phyloP scores from a whole-genome alignment of 2,888 invertebrate genomes.

The Phorcus lineatus region DNA sequence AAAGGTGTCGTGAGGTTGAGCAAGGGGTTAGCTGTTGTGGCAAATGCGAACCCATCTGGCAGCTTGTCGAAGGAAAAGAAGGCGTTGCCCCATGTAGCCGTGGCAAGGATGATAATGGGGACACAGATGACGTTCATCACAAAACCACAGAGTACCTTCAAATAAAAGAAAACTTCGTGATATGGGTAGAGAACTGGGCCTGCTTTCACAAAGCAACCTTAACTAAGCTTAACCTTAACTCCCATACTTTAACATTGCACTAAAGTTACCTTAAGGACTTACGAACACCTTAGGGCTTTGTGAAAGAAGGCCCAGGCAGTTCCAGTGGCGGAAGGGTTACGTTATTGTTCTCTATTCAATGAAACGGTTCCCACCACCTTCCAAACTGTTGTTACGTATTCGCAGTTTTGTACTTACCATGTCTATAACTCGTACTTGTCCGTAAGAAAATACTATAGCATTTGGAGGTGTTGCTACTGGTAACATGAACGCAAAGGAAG shows the following conservation, averaged over 20 bases:
- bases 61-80: slow-evolving; percentile 56
- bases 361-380: too few species aligned
- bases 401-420: slow-evolving; percentile 69
- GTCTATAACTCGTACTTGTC: slow-evolving; percentile 73
- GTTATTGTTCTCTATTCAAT: too few species aligned
- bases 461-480: slow-evolving; percentile 97
- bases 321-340: too few species aligned
- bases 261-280: too few species aligned
- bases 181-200: background rate
- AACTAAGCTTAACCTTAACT: too few species aligned
- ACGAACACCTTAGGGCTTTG: too few species aligned
- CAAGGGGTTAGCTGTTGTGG: background rate
- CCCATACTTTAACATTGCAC: too few species aligned
- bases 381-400: too few species aligned
- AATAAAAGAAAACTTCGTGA: background rate
- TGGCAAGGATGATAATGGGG: slow-evolving; percentile 52
- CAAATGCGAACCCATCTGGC: slow-evolving; percentile 38
- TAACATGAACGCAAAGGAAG: slow-evolving; percentile 92
- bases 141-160: slow-evolving; percentile 56
- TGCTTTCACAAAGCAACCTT: too few species aligned
- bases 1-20: background rate
- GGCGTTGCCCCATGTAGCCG: slow-evolving; percentile 58
- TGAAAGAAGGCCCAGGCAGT: background rate
- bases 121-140: slow-evolving; percentile 57
- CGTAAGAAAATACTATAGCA: slow-evolving; percentile 87